phyloP scores from a whole-genome alignment of 2,113 vertebrate species.

The Odocoileus virginianus region DNA sequence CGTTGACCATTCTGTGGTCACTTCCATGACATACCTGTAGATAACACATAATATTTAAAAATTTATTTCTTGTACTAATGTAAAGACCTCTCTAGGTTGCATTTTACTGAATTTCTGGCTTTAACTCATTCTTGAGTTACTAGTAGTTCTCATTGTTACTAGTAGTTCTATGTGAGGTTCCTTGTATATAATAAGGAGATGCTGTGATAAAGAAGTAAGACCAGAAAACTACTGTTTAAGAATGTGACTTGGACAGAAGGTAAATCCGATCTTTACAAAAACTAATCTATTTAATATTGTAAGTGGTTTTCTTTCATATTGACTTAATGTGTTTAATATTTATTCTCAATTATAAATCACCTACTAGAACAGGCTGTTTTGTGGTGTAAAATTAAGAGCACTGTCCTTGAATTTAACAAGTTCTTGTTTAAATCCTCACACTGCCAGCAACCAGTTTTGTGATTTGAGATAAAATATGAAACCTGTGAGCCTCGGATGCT shows the following conservation, averaged over 20 bases:
- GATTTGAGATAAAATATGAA: not conserved
- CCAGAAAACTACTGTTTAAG: not conserved
- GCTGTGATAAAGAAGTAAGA: not conserved
- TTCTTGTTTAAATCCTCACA: not conserved
- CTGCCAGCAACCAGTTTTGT: not conserved
- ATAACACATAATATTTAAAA: not conserved
- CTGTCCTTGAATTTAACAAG: not conserved
- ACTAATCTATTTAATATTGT: not conserved
- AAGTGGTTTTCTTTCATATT: not conserved
- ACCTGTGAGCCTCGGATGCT: not conserved
- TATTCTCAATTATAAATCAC: not conserved
- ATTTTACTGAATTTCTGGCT: not conserved
- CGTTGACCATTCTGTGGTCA: not conserved
- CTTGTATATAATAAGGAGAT: not conserved
- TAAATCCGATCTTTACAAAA: not conserved
- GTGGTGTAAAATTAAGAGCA: not conserved
- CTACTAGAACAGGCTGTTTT: not conserved
- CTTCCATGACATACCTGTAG: not conserved
- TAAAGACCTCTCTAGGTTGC: not conserved
- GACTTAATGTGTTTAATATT: not conserved
- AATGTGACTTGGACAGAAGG: not conserved
- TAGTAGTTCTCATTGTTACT: not conserved
- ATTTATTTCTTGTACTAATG: not conserved
- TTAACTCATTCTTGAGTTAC: not conserved
- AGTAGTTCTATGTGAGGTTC: not conserved